Evolutionary conservation across 2,888 invertebrate species (phyloP).

Genomic region (Allygus modestus): DNA sequence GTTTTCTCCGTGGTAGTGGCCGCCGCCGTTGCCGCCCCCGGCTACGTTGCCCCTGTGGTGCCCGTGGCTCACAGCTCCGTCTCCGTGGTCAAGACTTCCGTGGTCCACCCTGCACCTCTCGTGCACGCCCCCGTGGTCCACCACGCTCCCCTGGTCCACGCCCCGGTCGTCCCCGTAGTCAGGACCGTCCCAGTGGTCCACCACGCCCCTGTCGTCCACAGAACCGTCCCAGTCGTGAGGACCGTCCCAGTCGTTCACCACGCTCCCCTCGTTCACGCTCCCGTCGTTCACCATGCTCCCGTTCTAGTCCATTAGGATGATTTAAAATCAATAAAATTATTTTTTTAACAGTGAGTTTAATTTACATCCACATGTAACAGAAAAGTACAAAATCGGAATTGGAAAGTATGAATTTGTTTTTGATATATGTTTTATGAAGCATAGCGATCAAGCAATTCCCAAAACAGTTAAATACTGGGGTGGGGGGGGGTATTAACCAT

Average conservation of each 20-base stretch:
- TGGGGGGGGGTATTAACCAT: too few species aligned
- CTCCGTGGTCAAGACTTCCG: conserved; percentile 72
- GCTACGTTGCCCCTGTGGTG: conserved; percentile 71
- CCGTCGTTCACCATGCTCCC: conserved; percentile 67
- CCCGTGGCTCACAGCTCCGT: conserved; percentile 73
- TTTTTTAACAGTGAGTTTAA: not conserved
- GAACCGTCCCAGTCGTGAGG: conserved; percentile 70
- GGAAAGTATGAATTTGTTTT: too few species aligned
- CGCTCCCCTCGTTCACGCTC: conserved; percentile 69
- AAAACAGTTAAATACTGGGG: too few species aligned
- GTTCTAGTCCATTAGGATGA: conserved; percentile 63
- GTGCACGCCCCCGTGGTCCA: conserved; percentile 71
- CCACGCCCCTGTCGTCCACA: conserved; percentile 72
- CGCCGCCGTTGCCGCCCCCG: conserved; percentile 74
- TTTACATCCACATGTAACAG: too few species aligned
- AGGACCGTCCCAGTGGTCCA: conserved; percentile 69
- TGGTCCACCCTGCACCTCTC: conserved; percentile 71
- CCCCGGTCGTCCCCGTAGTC: conserved; percentile 72
- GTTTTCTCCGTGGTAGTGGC: conserved; percentile 77
- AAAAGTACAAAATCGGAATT: too few species aligned
- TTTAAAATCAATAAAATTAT: conserved; percentile 16
- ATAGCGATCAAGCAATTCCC: too few species aligned
- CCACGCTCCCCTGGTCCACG: conserved; percentile 72
- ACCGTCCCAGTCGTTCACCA: conserved; percentile 70
- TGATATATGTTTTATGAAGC: too few species aligned